Evolutionary conservation across 2,113 vertebrate genomes (phyloP), one percentile per base, ranked within the genome.

Genomic region (Tetrao urogallus): DNA sequence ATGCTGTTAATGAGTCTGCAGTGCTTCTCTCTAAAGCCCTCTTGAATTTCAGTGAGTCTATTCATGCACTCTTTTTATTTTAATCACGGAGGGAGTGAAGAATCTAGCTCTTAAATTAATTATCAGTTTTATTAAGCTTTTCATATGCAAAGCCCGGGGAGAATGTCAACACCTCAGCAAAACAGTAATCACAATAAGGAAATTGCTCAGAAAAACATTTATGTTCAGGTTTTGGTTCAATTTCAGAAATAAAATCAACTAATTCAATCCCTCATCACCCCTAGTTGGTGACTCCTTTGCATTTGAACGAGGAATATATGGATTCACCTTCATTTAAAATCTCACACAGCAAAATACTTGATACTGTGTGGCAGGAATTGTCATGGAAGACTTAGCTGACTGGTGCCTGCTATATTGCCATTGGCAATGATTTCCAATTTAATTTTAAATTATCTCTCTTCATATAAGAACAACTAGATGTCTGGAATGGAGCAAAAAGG

Each of bases 21-120:
- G 0, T 56, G 2, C 36, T 90, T 83, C 20, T 15, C 17, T 75
- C 8, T 24, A 86, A 1, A 8, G 24, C 27, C 21, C 12, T 38
- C 75, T 32, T 45, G n/a, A 27, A 21, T 65, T 93, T 85, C 66
- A 69, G 15, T 70, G 36, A 73, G 6, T 21, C 43, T 73, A 7
- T n/a, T 94, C 20, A 60, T 1, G 3, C 7, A 76, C 10, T 34
- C 15, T 70, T 16, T 30, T 45, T 30, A 40, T 48, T 91, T 78
- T 73, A 76, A 24, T 34, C 10, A 9, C 27, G 17, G 93, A n/a
- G 38, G 11, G 17, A 94, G 27, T 43, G 12, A 54, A 75, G 19
- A 86, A 74, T 24, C 34, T 65, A 30, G n/a, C 47, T 54, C 8
- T 40, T n/a, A 50, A 65, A 90, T 70, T 83, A 86, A 75, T 86